A percentile compares a stretch with the other conserved stretches of the same genome.
These are phyloP conservation scores for Notospermus geniculatus DNA, from an alignment of 1,140 invertebrate genomes.

Conservation along the genomic window DNA sequence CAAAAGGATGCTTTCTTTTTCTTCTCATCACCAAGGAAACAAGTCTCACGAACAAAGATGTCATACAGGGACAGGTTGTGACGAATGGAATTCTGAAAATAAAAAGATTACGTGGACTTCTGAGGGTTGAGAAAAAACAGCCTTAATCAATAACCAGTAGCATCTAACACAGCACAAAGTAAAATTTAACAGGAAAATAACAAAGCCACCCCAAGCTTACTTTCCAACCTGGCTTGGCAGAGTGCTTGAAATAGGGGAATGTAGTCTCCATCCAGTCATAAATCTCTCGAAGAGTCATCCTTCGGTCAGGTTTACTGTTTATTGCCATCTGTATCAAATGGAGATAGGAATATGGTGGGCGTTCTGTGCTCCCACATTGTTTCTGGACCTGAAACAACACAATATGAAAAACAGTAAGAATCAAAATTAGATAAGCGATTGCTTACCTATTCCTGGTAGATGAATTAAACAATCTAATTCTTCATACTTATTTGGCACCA, in stretches of 20 bases:
- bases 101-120: slow-evolving; percentile 10
- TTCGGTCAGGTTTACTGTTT: slow-evolving; percentile 62
- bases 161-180: neutral
- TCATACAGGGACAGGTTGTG: slow-evolving; percentile 50
- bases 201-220: too few relatives aligned
- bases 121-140: neutral
- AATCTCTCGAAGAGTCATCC: slow-evolving; percentile 58
- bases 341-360: slow-evolving; percentile 66
- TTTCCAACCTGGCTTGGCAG: slow-evolving; percentile 68
- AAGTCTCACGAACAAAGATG: slow-evolving; percentile 42
- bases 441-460: too few relatives aligned
- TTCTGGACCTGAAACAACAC: slow-evolving; percentile 26
- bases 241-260: slow-evolving; percentile 62
- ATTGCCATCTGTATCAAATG: slow-evolving; percentile 69
- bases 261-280: slow-evolving; percentile 57
- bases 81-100: slow-evolving; percentile 48
- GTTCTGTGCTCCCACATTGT: slow-evolving; percentile 44
- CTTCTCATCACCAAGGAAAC: slow-evolving; percentile 3
- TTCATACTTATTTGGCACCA: too few relatives aligned
- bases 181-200: neutral
- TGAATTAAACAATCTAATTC: too few relatives aligned
- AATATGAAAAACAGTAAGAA: too few relatives aligned
- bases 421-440: too few relatives aligned
- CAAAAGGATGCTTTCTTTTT: slow-evolving; percentile 44
- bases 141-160: neutral